Percentiles rank a stretch among this genome's conserved stretches.
Evolutionary conservation across 2,888 invertebrate genomes (phyloP).

Genomic region (Blastobasis adustella): DNA sequence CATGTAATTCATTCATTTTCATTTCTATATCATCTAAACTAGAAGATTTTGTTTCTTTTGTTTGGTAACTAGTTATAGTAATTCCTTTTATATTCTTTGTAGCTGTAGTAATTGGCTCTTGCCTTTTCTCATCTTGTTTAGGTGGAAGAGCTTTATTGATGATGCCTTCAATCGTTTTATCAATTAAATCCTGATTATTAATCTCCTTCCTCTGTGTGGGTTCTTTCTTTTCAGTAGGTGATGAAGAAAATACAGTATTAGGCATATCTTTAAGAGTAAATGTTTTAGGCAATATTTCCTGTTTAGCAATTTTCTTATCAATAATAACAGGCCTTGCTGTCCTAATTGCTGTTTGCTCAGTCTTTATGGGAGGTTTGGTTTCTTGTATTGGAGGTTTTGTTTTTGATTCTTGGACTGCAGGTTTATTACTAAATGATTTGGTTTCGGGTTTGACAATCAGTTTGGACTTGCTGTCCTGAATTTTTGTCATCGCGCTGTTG

Average conservation of each 20-base stretch:
- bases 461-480: slow-evolving; percentile 27
- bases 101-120: slow-evolving; percentile 13
- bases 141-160: slow-evolving; percentile 40
- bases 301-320: slow-evolving; percentile 15
- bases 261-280: slow-evolving; percentile 7
- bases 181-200: slow-evolving; percentile 56
- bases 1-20: slow-evolving; percentile 67
- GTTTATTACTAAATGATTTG: slow-evolving; percentile 41
- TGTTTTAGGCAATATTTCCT: slow-evolving; percentile 13
- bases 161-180: slow-evolving; percentile 63
- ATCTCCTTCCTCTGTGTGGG: slow-evolving; percentile 36
- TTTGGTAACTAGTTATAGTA: slow-evolving; percentile 7
- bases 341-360: slow-evolving; percentile 14
- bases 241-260: slow-evolving; percentile 6
- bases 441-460: slow-evolving; percentile 39
- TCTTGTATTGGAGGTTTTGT: slow-evolving; percentile 10
- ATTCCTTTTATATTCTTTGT: background rate
- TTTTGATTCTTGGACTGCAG: slow-evolving; percentile 6
- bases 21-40: slow-evolving; percentile 57
- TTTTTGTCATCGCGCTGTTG: slow-evolving; percentile 38
- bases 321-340: slow-evolving; percentile 13
- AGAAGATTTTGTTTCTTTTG: slow-evolving; percentile 17
- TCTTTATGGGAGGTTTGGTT: slow-evolving; percentile 21
- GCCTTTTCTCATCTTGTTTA: slow-evolving; percentile 29
- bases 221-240: slow-evolving; percentile 23